Base-by-base conservation (phyloP, 2,888 invertebrate species). In the Endomychus coccineus region DNA sequence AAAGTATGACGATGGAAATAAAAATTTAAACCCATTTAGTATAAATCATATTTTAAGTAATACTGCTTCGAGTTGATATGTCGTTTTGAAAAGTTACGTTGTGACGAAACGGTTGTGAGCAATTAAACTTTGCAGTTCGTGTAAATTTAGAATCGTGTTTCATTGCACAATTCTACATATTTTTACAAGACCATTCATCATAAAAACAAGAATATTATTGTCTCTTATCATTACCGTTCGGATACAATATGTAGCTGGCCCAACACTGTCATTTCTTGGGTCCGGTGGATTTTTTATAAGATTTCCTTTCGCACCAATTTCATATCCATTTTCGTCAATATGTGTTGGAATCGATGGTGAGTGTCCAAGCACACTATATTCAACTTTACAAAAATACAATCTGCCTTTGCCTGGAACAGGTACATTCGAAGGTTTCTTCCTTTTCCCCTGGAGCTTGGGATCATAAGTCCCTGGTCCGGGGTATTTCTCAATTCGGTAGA, bases 301-400 rank as follows among this genome's bases (percentile, higher is more conserved):
- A 14, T 48, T 46, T 6, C 51, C 56, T 19, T 49, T n/a, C 11
- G 38, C 36, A 25, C 52, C 49, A n/a, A 56, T 12, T 25, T 49
- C 45, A 36, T 64, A 69, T 15, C 62, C 64, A 46, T 62, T 57
- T 40, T 52, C 55, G 42, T 61, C 55, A 3, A 51, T 33, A 29
- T 49, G 44, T 1, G 60, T 53, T 1, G 64, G 63, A 23, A 64
- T 50, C 2, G 62, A 60, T 7, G 62, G 61, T 2, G 50, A 56
- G 22, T 37, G 37, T 3, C 45, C 48, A 5, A 43, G 29, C 3
- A 39, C 7, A 2, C 45, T 45, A 27, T 51, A 59, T 1, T 58
- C 57, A 3, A 58, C 54, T 16, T 45, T 46, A 30, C 62, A 61
- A 1, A 53, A 38, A 31, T 58, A 62, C 24, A 61, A 31, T 35